These are phyloP conservation scores for Drosophila baimaii DNA, from an alignment of 1,140 invertebrate genomes.

Conservation along the genomic window DNA sequence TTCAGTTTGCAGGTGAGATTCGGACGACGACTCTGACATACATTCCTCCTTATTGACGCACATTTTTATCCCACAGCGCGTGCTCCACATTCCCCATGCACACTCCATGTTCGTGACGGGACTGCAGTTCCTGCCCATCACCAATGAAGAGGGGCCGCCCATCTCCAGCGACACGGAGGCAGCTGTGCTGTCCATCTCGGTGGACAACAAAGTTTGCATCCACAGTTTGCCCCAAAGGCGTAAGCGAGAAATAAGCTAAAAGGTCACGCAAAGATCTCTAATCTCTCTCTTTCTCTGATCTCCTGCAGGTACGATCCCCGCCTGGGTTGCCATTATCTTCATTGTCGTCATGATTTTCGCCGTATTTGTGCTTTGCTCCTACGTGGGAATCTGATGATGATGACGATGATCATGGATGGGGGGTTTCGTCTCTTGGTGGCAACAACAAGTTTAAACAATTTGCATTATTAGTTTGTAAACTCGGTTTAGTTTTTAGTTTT, in stretches of 20 bases:
- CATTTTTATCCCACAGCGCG: constrained; percentile 86
- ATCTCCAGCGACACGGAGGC: constrained; percentile 91
- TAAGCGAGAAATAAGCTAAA: constrained; percentile 85
- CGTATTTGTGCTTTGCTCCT: constrained; percentile 92
- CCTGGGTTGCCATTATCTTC: constrained; percentile 90
- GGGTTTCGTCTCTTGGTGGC: neutral
- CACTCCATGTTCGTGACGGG: constrained; percentile 98
- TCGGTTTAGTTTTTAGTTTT: constrained; percentile 65
- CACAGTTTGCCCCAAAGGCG: constrained; percentile 93
- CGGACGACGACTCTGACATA: neutral
- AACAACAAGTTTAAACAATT: constrained; percentile 48
- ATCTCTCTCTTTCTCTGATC: constrained; percentile 22
- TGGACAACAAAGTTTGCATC: constrained; percentile 96
- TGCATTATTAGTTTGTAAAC: constrained; percentile 70
- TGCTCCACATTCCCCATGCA: constrained; percentile 91
- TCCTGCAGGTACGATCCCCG: constrained; percentile 90
- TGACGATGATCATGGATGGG: neutral
- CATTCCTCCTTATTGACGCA: neutral
- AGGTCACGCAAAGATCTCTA: neutral
- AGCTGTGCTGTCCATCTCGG: constrained; percentile 96
- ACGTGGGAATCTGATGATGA: constrained; percentile 89
- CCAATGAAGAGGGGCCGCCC: constrained; percentile 86
- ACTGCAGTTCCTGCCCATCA: constrained; percentile 93
- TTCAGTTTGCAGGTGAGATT: constrained; percentile 93
- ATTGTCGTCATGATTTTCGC: constrained; percentile 90